phyloP scores from a whole-genome alignment of 2,113 vertebrate genomes.

The Chloropsis hardwickii region DNA sequence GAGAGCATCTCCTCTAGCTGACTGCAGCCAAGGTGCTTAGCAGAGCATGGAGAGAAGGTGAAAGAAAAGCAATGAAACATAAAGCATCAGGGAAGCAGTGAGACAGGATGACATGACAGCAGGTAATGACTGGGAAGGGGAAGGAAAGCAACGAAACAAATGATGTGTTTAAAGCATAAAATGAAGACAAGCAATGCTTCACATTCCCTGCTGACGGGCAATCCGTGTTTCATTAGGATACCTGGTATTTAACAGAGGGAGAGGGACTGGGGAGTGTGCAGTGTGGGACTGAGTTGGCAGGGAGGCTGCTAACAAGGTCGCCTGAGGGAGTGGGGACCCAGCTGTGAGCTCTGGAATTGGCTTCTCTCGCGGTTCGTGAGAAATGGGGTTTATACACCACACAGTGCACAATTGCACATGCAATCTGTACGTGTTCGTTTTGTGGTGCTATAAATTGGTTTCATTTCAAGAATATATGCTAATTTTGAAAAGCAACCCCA shows the following conservation, averaged over 20 bases:
- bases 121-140: not conserved
- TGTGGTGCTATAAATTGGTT: not conserved
- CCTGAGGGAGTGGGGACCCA: not conserved
- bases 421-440: accelerated
- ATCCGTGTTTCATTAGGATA: not conserved
- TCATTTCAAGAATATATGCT: not conserved
- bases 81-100: not conserved
- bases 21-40: not conserved
- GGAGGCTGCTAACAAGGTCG: not conserved
- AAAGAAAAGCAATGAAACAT: not conserved
- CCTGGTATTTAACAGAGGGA: not conserved
- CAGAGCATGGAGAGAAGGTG: not conserved
- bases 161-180: not conserved
- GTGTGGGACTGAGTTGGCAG: not conserved
- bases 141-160: not conserved
- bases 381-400: not conserved
- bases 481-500: not conserved
- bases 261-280: not conserved
- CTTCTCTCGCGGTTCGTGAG: accelerated
- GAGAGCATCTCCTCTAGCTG: not conserved
- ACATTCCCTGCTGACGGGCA: not conserved
- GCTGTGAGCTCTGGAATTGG: not conserved
- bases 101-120: slow-evolving; percentile 23
- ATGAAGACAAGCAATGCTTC: not conserved
- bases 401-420: not conserved